Base-by-base conservation (phyloP, 1,140 invertebrate species). In the Manduca sexta region DNA sequence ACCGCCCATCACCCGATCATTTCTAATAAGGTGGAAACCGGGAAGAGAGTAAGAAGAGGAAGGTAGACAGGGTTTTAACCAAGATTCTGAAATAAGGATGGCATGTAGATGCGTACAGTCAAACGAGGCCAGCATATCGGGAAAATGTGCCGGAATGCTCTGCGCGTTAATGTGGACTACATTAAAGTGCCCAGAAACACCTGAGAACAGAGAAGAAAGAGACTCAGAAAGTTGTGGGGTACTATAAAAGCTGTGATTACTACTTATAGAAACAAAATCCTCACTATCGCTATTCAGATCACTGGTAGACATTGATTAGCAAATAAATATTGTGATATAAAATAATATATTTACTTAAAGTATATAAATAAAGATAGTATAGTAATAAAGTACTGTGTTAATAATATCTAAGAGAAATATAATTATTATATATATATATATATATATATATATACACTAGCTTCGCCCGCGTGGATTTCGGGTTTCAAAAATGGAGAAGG, bases 31-130 rank as follows among this genome's bases (percentile, higher is more conserved):
- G 3, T 45, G 7, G 21, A 49, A 58, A n/a, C 50, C 50, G 10
- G 35, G 46, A n/a, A 58, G 16, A 13, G 49, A 40, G 45, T 49
- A 58, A 41, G 12, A 31, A 12, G 50, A 34, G n/a, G 45, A 49
- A 15, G 31, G 26, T 0, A 58, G 30, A 45, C 15, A 49, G 17
- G 49, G 50, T 38, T 49, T 58, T 2, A 58, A 42, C 49, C 49
- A 57, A 1, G 44, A 43, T 12, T 56, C 54, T 1, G 54, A 56
- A 17, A 51, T 26, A 21, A 56, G 45, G 30, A 57, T 52, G 13
- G 47, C 49, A 15, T 47, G 44, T n/a, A 47, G 14, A 37, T 47
- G 38, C 21, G 18, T 38, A 39, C 11, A 26, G 17, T 47, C 35
- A 30, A 47, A 29, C 14, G 21, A 39, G 4, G 21, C 35, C 16